Evolutionary conservation across 1,140 invertebrate species (phyloP).

Genomic region (Musca vetustissima): DNA sequence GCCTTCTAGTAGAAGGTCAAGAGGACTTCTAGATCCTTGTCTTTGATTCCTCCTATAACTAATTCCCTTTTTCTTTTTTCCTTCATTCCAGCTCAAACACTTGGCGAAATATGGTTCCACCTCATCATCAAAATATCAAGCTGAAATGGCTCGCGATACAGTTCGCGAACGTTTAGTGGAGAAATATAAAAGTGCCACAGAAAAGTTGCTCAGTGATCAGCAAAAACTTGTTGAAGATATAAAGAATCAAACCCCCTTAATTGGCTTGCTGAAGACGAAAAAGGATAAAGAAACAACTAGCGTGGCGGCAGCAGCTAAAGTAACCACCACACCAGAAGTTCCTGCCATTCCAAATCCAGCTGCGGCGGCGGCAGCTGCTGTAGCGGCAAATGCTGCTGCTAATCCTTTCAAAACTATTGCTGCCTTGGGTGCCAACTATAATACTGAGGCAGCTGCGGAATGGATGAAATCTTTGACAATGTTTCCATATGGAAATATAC

Average conservation of each 20-base stretch:
- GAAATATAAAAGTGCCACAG: constrained; percentile 60
- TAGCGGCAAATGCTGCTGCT: constrained; percentile 34
- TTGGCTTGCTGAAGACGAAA: constrained; percentile 43
- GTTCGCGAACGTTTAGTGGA: constrained; percentile 57
- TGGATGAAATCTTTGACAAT: constrained; percentile 52
- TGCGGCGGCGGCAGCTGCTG: constrained; percentile 28
- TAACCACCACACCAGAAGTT: background rate
- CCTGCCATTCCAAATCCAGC: background rate
- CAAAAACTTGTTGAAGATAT: constrained; percentile 60
- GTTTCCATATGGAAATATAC: constrained; percentile 42
- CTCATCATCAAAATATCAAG: background rate
- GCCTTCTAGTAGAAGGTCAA: too few relatives aligned
- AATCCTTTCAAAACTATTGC: constrained; percentile 32
- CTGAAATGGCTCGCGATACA: constrained; percentile 10
- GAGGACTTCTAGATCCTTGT: too few relatives aligned
- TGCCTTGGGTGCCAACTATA: constrained; percentile 34
- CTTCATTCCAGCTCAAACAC: constrained; percentile 27
- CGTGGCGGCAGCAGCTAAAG: constrained; percentile 11
- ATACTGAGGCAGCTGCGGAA: constrained; percentile 44
- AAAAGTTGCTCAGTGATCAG: constrained; percentile 60
- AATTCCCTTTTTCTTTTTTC: constrained; percentile 4
- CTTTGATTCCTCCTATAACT: background rate
- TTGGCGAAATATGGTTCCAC: constrained; percentile 16
- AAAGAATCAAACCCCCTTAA: constrained; percentile 57
- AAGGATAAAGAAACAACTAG: constrained; percentile 23